A percentile compares a stretch with the other conserved stretches of the same genome.
Conservation (phyloP, 1,140 invertebrate species). For the Hesperophylax magnus region DNA sequence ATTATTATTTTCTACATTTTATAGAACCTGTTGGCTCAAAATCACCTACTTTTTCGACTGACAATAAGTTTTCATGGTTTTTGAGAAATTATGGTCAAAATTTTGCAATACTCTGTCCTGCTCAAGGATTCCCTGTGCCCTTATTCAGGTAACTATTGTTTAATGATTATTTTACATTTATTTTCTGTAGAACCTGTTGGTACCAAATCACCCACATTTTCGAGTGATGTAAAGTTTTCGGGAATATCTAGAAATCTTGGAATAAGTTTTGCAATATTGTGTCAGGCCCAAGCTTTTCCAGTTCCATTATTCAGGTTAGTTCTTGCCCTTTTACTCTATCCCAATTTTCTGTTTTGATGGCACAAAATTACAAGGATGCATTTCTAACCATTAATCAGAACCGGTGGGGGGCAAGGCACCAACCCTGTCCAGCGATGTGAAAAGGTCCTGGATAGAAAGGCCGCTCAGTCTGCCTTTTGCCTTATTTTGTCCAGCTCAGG, state of each 20-base stretch:
- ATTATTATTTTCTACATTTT: constrained; percentile 54
- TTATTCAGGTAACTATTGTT: constrained; percentile 67
- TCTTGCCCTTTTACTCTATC: constrained; percentile 76
- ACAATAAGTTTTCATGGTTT: constrained; percentile 69
- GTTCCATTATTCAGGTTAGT: constrained; percentile 74
- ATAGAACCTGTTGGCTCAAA: constrained; percentile 68
- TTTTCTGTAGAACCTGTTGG: constrained; percentile 78
- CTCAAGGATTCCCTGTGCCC: constrained; percentile 70
- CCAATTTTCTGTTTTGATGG: constrained; percentile 74
- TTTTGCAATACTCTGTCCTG: constrained; percentile 68
- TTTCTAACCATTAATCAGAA: constrained; percentile 64
- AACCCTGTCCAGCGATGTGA: constrained; percentile 72
- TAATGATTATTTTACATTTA: constrained; percentile 39
- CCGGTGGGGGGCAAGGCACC: constrained; percentile 77
- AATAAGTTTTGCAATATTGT: constrained; percentile 76
- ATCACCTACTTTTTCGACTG: constrained; percentile 66
- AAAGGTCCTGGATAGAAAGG: constrained; percentile 65
- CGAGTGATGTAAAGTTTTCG: constrained; percentile 75
- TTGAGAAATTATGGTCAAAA: constrained; percentile 63
- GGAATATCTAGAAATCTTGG: constrained; percentile 71
- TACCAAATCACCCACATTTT: constrained; percentile 78
- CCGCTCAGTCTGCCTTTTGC: constrained; percentile 65
- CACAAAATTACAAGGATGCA: constrained; percentile 39
- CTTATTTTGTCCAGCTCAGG: constrained; percentile 78
- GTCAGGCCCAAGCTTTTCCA: constrained; percentile 82